Conservation (phyloP, 1,140 invertebrate genomes). For the Propsilocerus akamusi region DNA sequence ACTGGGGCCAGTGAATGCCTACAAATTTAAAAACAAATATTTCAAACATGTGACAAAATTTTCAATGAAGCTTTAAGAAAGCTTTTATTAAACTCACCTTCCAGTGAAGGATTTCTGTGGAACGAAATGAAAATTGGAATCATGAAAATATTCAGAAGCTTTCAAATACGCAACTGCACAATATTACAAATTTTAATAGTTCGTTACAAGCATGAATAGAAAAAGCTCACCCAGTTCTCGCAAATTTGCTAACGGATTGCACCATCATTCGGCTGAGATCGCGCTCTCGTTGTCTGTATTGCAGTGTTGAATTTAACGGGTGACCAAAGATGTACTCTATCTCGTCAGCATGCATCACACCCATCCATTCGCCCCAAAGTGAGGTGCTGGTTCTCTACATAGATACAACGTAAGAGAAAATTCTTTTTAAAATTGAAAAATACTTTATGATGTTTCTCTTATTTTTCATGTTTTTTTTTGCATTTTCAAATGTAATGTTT, state of each 20-base stretch:
- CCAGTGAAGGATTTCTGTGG: neutral
- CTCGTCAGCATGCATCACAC: constrained; percentile 91
- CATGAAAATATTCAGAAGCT: neutral
- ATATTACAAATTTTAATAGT: neutral
- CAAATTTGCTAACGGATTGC: constrained; percentile 69
- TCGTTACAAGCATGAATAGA: constrained; percentile 5
- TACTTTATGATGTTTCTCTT: no score
- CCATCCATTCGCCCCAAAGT: constrained; percentile 94
- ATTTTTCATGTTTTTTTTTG: no score
- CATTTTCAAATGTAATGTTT: no score
- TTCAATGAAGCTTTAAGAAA: neutral
- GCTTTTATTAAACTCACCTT: neutral
- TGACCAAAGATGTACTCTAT: constrained; percentile 93
- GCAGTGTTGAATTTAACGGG: constrained; percentile 63
- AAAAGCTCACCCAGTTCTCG: constrained; percentile 58
- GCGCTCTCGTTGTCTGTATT: constrained; percentile 64
- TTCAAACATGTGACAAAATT: neutral
- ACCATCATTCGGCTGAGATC: constrained; percentile 72
- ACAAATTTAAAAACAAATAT: constrained; percentile 7
- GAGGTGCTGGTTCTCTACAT: constrained; percentile 73
- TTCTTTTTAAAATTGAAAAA: no score
- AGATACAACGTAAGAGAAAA: constrained; percentile 20
- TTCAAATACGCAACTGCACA: neutral
- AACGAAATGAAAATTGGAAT: neutral
- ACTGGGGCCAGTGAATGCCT: constrained; percentile 73